phyloP scores from a whole-genome alignment of 1,140 invertebrate species.

The fruit fly (Drosophila melanogaster) region DNA sequence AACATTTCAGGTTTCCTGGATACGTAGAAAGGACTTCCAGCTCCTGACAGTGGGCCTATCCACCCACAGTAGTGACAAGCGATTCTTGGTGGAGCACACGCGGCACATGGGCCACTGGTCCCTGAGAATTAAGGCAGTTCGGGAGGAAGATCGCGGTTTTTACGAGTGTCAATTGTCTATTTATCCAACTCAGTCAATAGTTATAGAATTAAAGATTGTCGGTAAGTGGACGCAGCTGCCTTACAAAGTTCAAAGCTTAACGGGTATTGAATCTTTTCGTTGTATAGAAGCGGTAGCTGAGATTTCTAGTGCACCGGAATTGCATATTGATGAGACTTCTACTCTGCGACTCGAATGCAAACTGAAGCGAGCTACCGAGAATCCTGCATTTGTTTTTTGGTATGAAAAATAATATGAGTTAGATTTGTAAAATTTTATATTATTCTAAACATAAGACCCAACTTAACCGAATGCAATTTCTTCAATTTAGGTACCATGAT shows the following conservation, averaged over 20 bases:
- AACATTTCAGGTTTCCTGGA: constrained; percentile 88
- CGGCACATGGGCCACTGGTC: constrained; percentile 90
- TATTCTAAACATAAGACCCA: too few species aligned
- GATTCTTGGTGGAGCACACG: constrained; percentile 92
- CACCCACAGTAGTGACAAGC: constrained; percentile 90
- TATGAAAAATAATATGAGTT: constrained; percentile 44
- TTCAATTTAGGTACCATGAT: constrained; percentile 87
- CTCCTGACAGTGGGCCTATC: constrained; percentile 90
- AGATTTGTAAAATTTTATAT: not conserved
- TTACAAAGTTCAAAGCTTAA: too few species aligned
- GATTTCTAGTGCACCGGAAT: constrained; percentile 90
- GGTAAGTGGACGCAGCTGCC: constrained; percentile 86
- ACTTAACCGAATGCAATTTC: not conserved
- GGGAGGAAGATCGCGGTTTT: constrained; percentile 89
- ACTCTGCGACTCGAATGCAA: constrained; percentile 90
- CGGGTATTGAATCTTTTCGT: not conserved
- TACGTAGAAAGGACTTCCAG: constrained; percentile 89
- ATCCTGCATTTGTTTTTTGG: constrained; percentile 92
- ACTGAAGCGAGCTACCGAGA: constrained; percentile 89
- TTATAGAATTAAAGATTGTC: constrained; percentile 90
- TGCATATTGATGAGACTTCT: constrained; percentile 90
- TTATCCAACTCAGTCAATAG: constrained; percentile 91
- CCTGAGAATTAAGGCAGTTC: constrained; percentile 89
- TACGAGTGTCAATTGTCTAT: constrained; percentile 93
- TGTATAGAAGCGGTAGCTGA: constrained; percentile 89